Conservation (phyloP, 2,797 vertebrate species). For the Arnoldichthys spilopterus region DNA sequence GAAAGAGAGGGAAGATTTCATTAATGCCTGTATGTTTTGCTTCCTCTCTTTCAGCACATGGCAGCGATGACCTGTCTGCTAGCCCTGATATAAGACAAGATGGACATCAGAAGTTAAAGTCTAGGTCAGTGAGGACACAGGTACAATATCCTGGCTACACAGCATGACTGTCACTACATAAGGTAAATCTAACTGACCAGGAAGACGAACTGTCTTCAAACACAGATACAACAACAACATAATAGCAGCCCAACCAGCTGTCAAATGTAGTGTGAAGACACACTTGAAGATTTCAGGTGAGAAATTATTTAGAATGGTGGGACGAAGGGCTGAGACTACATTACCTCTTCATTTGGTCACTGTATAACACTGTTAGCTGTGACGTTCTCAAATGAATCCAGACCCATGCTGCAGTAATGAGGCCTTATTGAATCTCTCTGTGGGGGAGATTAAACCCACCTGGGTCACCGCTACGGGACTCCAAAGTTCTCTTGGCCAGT, state of each 20-base stretch:
- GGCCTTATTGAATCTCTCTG: conserved; percentile 67
- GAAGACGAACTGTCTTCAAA: conserved; percentile 14
- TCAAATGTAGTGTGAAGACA: not conserved
- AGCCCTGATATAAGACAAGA: conserved; percentile 14
- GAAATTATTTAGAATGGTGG: conserved; percentile 37
- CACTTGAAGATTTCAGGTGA: conserved; percentile 47
- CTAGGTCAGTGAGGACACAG: conserved; percentile 41
- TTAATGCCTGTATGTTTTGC: conserved; percentile 72
- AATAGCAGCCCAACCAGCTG: not conserved
- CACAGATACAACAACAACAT: not conserved
- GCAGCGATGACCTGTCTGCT: conserved; percentile 33
- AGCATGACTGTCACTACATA: conserved; percentile 28
- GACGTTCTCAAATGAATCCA: conserved; percentile 69
- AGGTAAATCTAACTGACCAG: conserved; percentile 28
- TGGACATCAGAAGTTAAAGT: conserved; percentile 25
- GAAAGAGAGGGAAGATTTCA: conserved; percentile 71
- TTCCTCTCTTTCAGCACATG: conserved; percentile 73
- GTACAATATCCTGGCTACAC: conserved; percentile 24
- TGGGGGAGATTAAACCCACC: conserved; percentile 64
- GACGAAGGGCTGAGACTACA: conserved; percentile 44
- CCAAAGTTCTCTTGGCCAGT: conserved; percentile 48
- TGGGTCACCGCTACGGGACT: conserved; percentile 55
- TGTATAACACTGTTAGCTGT: conserved; percentile 70
- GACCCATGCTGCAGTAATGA: conserved; percentile 64
- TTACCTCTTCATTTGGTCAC: conserved; percentile 49